Evolutionary conservation across 2,888 invertebrate species (phyloP).

Genomic region (Hololepta plana): DNA sequence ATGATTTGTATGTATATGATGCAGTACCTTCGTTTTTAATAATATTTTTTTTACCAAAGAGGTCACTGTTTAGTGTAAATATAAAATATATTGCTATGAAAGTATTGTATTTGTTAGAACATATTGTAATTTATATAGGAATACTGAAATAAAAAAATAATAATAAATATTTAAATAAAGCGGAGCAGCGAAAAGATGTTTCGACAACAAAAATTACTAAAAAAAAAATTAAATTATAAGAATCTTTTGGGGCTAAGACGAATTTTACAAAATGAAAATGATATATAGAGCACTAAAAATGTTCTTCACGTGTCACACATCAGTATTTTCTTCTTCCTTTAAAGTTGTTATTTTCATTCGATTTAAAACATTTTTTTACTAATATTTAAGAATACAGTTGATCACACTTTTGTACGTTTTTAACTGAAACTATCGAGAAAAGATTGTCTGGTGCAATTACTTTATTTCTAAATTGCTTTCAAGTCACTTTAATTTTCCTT

Average conservation of each 20-base stretch:
- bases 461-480: no score
- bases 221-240: no score
- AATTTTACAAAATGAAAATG: no score
- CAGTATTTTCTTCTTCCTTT: slow-evolving; percentile 17
- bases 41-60: slow-evolving; percentile 24
- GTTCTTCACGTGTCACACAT: slow-evolving; percentile 18
- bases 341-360: slow-evolving; percentile 6
- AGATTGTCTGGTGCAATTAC: no score
- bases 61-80: slow-evolving; percentile 23
- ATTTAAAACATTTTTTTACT: slow-evolving; percentile 3
- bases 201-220: no score
- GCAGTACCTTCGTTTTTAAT: slow-evolving; percentile 19
- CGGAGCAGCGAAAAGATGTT: slow-evolving; percentile 21
- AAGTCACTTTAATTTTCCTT: no score
- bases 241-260: no score
- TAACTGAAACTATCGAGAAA: no score
- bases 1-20: slow-evolving; percentile 14
- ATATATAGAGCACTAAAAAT: no score
- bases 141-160: slow-evolving; percentile 16
- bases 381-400: slow-evolving; percentile 3
- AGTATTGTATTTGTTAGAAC: slow-evolving; percentile 19
- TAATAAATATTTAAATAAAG: slow-evolving; percentile 18
- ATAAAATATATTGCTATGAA: slow-evolving; percentile 14
- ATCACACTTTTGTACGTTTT: slow-evolving; percentile 8
- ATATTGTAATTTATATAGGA: slow-evolving; percentile 13